These are phyloP conservation scores for Xanthia togata DNA, from an alignment of 2,888 invertebrate genomes.

Conservation along the genomic window DNA sequence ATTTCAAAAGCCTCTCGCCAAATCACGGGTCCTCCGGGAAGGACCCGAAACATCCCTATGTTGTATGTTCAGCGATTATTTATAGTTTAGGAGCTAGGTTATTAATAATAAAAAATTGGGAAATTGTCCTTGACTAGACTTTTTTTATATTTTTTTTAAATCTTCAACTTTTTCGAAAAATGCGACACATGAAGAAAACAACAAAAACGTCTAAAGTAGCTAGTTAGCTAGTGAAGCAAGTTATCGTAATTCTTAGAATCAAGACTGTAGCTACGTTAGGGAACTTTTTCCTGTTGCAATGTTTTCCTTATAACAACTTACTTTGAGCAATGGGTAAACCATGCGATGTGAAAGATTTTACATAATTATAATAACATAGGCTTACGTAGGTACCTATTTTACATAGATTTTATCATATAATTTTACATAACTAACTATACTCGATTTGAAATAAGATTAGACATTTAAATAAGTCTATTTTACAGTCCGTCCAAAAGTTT, in stretches of 20 bases:
- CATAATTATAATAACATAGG: background rate
- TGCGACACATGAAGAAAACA: too few species aligned
- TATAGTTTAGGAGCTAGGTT: too few species aligned
- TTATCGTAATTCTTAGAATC: constrained; percentile 23
- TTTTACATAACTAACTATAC: background rate
- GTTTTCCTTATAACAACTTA: constrained; percentile 18
- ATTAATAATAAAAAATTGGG: background rate
- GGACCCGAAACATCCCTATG: background rate
- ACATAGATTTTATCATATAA: background rate
- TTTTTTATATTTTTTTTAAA: too few species aligned
- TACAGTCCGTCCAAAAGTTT: too few species aligned
- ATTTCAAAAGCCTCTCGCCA: background rate
- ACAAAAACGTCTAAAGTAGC: background rate
- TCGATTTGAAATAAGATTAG: too few species aligned
- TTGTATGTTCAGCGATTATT: too few species aligned
- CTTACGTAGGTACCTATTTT: background rate
- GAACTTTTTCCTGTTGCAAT: constrained; percentile 29
- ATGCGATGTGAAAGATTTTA: constrained; percentile 7
- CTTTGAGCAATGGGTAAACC: constrained; percentile 13
- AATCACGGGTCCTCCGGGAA: too few species aligned
- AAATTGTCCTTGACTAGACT: background rate
- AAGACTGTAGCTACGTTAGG: background rate
- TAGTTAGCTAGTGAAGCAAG: background rate
- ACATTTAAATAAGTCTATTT: too few species aligned
- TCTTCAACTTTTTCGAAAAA: too few species aligned